phyloP scores from a whole-genome alignment of 2,797 vertebrate species.

The Karalla daura region DNA sequence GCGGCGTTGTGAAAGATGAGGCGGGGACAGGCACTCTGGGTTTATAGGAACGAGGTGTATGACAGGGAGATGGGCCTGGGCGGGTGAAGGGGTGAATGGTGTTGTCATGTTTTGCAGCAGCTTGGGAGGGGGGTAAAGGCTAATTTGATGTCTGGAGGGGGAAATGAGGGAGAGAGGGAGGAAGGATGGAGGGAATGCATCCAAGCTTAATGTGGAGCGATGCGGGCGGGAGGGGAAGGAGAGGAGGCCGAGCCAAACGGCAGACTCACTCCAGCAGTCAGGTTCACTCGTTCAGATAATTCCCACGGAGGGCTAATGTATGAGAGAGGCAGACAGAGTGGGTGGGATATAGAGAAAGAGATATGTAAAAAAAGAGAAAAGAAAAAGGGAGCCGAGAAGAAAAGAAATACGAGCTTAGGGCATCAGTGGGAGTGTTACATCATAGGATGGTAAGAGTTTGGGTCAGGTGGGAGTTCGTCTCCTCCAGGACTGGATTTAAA shows the following conservation, averaged over 20 bases:
- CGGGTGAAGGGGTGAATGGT: slow-evolving; percentile 50
- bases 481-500: slow-evolving; percentile 55
- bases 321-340: slow-evolving; percentile 43
- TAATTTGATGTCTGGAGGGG: slow-evolving; percentile 55
- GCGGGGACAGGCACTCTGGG: slow-evolving; percentile 25
- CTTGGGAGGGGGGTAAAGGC: slow-evolving; percentile 39
- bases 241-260: slow-evolving; percentile 39
- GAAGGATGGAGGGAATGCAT: slow-evolving; percentile 23
- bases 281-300: slow-evolving; percentile 56
- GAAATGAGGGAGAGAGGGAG: too few relatives aligned
- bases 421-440: slow-evolving; percentile 63
- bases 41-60: slow-evolving; percentile 35
- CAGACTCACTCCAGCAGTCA: slow-evolving; percentile 46
- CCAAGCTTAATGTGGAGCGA: slow-evolving; percentile 50
- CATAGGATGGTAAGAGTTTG: slow-evolving; percentile 53
- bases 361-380: slow-evolving; percentile 15
- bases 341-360: slow-evolving; percentile 36
- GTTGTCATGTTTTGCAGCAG: slow-evolving; percentile 57
- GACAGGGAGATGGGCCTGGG: slow-evolving; percentile 29
- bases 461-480: slow-evolving; percentile 59
- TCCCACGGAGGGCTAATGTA: slow-evolving; percentile 45
- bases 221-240: too few relatives aligned
- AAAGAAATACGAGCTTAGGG: slow-evolving; percentile 43
- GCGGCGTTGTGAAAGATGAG: slow-evolving; percentile 39
- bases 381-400: slow-evolving; percentile 21